Percentiles rank a stretch among this genome's conserved stretches.
These are phyloP conservation scores for Hyalella azteca DNA, from an alignment of 2,888 invertebrate species.

Conservation along the genomic window DNA sequence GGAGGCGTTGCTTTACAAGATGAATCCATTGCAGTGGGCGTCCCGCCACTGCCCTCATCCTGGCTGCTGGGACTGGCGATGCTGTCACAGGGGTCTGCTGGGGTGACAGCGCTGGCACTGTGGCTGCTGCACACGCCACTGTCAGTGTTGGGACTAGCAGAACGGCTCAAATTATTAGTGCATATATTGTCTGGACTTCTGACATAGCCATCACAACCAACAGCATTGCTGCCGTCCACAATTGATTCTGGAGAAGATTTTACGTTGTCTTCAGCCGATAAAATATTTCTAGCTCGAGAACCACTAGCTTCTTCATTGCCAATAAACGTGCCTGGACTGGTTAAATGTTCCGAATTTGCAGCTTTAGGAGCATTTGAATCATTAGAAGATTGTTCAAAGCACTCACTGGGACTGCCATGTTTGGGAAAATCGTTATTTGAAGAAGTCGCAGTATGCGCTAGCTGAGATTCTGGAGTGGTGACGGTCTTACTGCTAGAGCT, in stretches of 20 bases:
- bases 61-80: conserved; percentile 9
- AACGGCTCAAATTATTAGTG: neutral
- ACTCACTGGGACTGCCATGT: neutral
- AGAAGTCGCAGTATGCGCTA: neutral
- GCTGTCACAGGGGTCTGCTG: conserved; percentile 2
- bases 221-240: neutral
- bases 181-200: neutral
- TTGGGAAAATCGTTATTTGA: neutral
- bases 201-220: neutral
- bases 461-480: neutral
- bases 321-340: neutral
- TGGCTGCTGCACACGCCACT: conserved; percentile 30
- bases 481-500: neutral
- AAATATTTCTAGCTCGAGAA: neutral
- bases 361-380: neutral
- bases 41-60: conserved; percentile 4
- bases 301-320: neutral
- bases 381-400: too few relatives aligned
- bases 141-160: conserved; percentile 22
- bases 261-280: neutral
- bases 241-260: conserved; percentile 7
- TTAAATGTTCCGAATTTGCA: neutral
- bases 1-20: neutral
- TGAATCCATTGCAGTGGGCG: neutral
- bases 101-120: neutral